Base-by-base conservation (phyloP, 2,113 vertebrate genomes). In the Serinus canaria region DNA sequence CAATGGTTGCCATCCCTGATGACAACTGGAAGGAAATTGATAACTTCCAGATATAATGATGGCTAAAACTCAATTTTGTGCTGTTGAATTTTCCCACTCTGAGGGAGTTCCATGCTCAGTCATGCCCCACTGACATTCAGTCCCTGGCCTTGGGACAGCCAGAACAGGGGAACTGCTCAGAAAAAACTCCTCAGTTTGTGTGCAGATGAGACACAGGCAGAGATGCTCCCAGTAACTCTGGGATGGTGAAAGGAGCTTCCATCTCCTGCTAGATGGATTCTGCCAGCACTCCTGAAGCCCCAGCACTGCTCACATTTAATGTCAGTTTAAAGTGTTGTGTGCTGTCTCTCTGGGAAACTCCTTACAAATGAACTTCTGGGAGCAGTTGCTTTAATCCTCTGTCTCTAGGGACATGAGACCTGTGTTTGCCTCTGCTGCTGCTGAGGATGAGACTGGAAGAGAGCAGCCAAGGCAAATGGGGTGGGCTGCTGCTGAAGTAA, bases 51-150 rank as follows among this genome's bases (percentile, higher is more conserved):
- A 10, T 28, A 52, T 90, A 81, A 68, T 10, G 50, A 28, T 6
- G 10, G 31, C 22, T 75, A 25, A 79, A 89, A 6, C 3, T 72
- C 33, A 8, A 53, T 91, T 92, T 59, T 31, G 62, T 9, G 5
- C 10, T 4, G 30, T 62, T 59, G 55, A 90, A 47, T 3, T 15
- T 77, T 22, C 39, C 30, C 13, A 16, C 2, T 58, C 73, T 20
- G 35, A 84, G 47, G 10, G 33, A 75, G 1, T 39, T 37, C 35
- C 14, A 5, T 15, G 35, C 30, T 75, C 30, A 59, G 24, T 12
- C 2, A 1, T n/a, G 5, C 7, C 39, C 15, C 17, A 5, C 15
- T 77, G 60, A 68, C 25, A 11, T 7, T 39, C 2, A 2, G 21
- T 39, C 39, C 39, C 23, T 27, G 55, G 43, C 43, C 9, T 41